Conservation (phyloP, 2,113 vertebrate genomes). For the Jacana jacana region DNA sequence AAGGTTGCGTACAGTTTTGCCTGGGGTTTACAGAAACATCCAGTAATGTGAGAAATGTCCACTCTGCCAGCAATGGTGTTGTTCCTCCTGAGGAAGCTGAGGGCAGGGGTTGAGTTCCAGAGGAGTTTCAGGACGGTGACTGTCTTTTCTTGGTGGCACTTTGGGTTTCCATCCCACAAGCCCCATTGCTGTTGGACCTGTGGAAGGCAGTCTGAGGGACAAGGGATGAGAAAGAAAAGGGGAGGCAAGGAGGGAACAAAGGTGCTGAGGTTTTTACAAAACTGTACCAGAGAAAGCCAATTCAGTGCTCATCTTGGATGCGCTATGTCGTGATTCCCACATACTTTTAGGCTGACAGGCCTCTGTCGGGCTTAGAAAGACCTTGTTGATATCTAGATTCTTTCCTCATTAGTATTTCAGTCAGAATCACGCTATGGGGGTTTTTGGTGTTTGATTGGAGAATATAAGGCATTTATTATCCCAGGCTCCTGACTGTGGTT, state of each 20-base stretch:
- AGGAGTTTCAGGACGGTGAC: not conserved
- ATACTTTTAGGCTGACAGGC: not conserved
- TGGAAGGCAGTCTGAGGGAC: not conserved
- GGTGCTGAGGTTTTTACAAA: not conserved
- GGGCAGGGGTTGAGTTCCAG: not conserved
- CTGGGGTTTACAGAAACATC: not conserved
- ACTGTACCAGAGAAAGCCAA: not conserved
- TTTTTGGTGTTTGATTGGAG: not conserved
- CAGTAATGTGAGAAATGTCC: not conserved
- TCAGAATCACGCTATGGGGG: not conserved
- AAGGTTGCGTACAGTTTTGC: not conserved
- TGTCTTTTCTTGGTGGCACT: not conserved
- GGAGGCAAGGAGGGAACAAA: not conserved
- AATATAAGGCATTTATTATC: not conserved
- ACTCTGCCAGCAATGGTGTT: not conserved
- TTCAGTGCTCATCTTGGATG: not conserved
- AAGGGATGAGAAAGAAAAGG: not conserved
- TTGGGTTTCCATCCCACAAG: not conserved
- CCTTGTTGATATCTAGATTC: not conserved
- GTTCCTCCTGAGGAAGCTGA: not conserved
- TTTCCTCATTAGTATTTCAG: not conserved
- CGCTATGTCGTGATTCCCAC: not conserved
- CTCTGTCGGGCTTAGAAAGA: not conserved
- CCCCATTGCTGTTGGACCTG: not conserved
- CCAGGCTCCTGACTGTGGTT: not conserved